These are phyloP conservation scores for Smutsia gigantea DNA, from an alignment of 2,797 vertebrate genomes.

Conservation along the genomic window DNA sequence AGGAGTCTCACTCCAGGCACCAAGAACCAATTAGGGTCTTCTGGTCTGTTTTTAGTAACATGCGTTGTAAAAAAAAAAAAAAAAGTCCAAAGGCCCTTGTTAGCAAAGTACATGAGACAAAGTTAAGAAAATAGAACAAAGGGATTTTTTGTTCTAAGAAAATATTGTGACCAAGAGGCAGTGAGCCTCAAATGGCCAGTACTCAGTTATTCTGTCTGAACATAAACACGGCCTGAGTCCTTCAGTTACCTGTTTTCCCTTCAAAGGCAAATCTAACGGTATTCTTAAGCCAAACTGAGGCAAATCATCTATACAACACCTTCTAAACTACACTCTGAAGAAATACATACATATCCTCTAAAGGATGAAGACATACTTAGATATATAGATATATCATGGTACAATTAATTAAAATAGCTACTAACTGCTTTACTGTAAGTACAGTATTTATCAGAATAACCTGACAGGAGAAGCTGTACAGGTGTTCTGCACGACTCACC, in stretches of 20 bases:
- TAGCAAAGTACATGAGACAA: background rate
- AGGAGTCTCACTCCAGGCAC: background rate
- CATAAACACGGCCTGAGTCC: background rate
- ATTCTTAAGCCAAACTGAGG: background rate
- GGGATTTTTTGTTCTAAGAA: background rate
- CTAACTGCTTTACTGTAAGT: background rate
- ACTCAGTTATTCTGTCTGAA: background rate
- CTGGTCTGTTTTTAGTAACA: background rate
- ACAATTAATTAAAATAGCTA: background rate
- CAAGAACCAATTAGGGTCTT: background rate
- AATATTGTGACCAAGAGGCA: background rate
- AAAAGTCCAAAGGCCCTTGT: background rate
- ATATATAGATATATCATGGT: background rate
- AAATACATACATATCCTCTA: background rate
- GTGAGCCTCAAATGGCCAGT: background rate
- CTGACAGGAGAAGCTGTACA: background rate
- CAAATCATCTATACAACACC: background rate
- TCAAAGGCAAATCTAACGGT: background rate
- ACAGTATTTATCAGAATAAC: background rate
- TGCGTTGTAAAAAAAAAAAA: too few relatives aligned
- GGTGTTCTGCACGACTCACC: background rate
- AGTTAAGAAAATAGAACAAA: background rate
- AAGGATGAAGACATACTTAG: background rate
- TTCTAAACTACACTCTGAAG: background rate
- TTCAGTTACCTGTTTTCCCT: background rate